These are phyloP conservation scores for Ellobius talpinus DNA, from an alignment of 2,113 vertebrate species.

Conservation along the genomic window DNA sequence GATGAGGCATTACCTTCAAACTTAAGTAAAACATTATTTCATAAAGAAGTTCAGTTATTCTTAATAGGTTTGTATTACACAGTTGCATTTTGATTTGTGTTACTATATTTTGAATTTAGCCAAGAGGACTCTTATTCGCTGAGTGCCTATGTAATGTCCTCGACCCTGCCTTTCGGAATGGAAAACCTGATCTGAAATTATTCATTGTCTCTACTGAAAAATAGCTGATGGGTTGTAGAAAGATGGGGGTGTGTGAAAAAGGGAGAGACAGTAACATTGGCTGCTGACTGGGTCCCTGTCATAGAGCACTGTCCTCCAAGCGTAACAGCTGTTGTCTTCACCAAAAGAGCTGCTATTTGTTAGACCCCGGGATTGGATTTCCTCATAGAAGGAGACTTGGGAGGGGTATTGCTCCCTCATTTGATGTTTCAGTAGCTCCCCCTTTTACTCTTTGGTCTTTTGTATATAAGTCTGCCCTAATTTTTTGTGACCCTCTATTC, in stretches of 20 bases:
- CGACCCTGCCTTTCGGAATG: background rate
- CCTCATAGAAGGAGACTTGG: background rate
- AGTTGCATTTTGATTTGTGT: background rate
- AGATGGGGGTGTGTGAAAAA: background rate
- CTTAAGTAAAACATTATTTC: slow-evolving; percentile 3
- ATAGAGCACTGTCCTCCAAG: background rate
- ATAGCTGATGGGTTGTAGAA: background rate
- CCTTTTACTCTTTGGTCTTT: background rate
- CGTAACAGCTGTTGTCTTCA: background rate
- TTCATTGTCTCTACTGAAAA: background rate
- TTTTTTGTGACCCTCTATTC: background rate
- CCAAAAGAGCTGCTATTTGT: background rate
- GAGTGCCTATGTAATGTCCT: background rate
- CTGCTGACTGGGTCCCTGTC: background rate
- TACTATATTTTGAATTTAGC: background rate
- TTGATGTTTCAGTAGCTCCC: background rate
- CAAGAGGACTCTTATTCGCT: background rate
- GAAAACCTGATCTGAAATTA: slow-evolving; percentile 20
- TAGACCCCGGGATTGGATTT: background rate
- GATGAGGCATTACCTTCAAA: background rate
- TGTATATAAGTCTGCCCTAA: background rate
- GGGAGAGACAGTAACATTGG: background rate
- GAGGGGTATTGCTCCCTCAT: background rate
- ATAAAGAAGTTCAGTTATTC: background rate
- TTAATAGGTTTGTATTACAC: background rate